These are phyloP conservation scores for Spodoptera litura DNA, from an alignment of 1,140 invertebrate species.

Conservation along the genomic window DNA sequence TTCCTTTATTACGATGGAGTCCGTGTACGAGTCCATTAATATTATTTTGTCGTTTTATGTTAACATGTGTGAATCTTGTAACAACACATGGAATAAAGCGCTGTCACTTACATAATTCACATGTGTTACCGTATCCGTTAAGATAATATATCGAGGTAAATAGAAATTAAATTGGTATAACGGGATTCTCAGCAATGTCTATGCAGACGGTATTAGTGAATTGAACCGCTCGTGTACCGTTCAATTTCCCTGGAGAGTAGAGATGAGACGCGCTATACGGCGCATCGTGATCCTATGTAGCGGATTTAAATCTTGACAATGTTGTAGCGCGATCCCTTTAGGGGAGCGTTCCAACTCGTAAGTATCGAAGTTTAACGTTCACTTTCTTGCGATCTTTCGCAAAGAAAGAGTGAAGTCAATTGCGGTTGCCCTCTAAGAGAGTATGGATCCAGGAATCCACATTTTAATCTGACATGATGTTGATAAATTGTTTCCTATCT, in stretches of 20 bases:
- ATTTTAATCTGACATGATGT: neutral
- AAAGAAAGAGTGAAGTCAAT: conserved; percentile 10
- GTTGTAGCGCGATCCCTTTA: conserved; percentile 45
- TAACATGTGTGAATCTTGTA: conserved; percentile 29
- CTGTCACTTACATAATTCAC: conserved; percentile 25
- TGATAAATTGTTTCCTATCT: neutral
- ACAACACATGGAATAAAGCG: conserved; percentile 6
- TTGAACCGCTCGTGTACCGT: conserved; percentile 48
- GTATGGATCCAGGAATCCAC: no score
- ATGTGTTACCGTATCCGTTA: neutral
- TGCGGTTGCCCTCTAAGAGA: neutral
- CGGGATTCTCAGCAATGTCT: neutral
- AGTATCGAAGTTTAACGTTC: conserved; percentile 39
- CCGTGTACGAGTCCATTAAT: conserved; percentile 6
- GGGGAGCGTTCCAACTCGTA: conserved; percentile 9
- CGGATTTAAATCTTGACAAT: conserved; percentile 53
- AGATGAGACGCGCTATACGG: conserved; percentile 47
- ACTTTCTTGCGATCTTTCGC: conserved; percentile 30
- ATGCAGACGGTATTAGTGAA: conserved; percentile 52
- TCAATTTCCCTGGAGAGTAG: conserved; percentile 53
- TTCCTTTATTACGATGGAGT: neutral
- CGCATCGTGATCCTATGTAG: conserved; percentile 44
- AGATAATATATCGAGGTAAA: neutral
- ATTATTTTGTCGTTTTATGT: conserved; percentile 23
- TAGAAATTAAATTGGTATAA: conserved; percentile 6